Evolutionary conservation across 1,140 invertebrate species (phyloP).

Genomic region (Radopholus similis): DNA sequence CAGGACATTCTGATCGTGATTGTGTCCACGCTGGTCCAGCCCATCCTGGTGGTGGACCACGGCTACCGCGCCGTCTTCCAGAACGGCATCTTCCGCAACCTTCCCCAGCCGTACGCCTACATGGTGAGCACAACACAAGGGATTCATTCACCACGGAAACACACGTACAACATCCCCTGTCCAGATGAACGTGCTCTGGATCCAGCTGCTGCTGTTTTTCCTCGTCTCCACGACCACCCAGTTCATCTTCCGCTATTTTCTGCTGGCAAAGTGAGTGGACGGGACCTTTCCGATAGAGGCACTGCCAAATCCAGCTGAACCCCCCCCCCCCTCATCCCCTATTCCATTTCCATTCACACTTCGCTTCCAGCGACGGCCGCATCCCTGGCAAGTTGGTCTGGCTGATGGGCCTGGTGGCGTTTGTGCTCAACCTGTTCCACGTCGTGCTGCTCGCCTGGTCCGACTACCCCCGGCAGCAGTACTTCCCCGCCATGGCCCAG

Average conservation of each 20-base stretch:
- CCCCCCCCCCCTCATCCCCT: too few species aligned
- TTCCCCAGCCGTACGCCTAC: slow-evolving; percentile 17
- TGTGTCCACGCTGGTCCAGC: slow-evolving; percentile 8
- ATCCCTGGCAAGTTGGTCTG: background rate
- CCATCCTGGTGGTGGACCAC: slow-evolving; percentile 16
- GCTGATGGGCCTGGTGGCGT: slow-evolving; percentile 6
- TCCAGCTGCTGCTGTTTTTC: slow-evolving; percentile 18
- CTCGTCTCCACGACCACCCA: slow-evolving; percentile 13
- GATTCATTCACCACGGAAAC: background rate
- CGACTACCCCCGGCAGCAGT: slow-evolving; percentile 6
- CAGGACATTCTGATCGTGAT: slow-evolving; percentile 18
- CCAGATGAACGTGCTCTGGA: slow-evolving; percentile 18
- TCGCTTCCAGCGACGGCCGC: slow-evolving; percentile 3
- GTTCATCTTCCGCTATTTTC: slow-evolving; percentile 19
- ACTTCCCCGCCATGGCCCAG: slow-evolving; percentile 1
- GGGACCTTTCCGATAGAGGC: background rate
- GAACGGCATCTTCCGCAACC: slow-evolving; percentile 16
- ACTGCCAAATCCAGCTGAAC: background rate
- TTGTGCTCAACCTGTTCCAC: slow-evolving; percentile 14
- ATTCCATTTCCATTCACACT: background rate
- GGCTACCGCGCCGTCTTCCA: slow-evolving; percentile 14
- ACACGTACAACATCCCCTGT: too few species aligned
- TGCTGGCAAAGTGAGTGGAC: background rate
- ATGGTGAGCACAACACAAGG: background rate
- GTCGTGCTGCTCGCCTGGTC: slow-evolving; percentile 12